Base-by-base conservation (phyloP, 1,140 invertebrate species). In the Pogonomyrmex barbatus region DNA sequence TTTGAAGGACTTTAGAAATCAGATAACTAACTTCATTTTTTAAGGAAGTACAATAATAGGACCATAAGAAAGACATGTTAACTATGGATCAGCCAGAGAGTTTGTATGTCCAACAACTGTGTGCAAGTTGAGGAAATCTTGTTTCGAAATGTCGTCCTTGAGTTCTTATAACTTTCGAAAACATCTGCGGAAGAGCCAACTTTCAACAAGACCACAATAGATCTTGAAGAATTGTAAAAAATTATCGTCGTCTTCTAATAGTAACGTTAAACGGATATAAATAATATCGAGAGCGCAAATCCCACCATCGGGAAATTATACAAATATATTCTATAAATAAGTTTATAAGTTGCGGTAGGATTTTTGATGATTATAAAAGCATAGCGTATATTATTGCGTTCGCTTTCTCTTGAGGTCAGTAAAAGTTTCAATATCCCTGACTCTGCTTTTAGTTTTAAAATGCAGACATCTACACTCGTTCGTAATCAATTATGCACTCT, bases 161-260 rank as follows among this genome's bases (percentile, higher is more conserved):
- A 50, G 60, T 36, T 54, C 62, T 91, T 91, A 92, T 88, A 73
- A 85, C 85, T 90, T 89, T 90, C 73, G 86, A 91, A 92, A 91
- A 92, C 87, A 91, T 83, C 73, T 83, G 71, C 70, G 65, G 77
- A 90, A 91, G 87, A 83, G 81, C 47, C 36, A 24, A 81, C 88
- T 88, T 91, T 87, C 86, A 70, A 73, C 52, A 36, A n/a, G 47
- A 75, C 6, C 24, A 89, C 60, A 76, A 89, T 67, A 56, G 39
- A 56, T 73, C 68, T 89, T 77, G 39, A 77, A 58, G 68, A 89
- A 65, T 67, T 45, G 56, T 83, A 17, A 36, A 71, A 39, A 47
- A 10, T 42, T 39, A 89, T 85, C 60, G 71, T 82, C 24, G 30
- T 9, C 14, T 12, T 10, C 17, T 36, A 47, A 24, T 24, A 5